A percentile compares a stretch with the other conserved stretches of the same genome.
Conservation (phyloP, 2,888 invertebrate species). For the Listrodromus nycthemerus region DNA sequence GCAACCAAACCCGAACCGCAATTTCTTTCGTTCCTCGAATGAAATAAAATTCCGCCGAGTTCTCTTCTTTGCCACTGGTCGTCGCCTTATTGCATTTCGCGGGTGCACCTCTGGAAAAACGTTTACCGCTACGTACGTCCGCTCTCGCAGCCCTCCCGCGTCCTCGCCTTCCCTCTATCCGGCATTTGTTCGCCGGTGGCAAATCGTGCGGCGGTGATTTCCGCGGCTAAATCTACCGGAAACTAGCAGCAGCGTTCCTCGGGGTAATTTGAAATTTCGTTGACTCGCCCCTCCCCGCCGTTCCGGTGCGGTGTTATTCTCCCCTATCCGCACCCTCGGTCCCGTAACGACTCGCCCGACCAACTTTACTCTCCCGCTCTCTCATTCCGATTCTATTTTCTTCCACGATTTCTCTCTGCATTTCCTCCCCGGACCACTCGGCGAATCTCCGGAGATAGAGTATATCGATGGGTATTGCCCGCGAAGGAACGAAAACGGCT, state of each 20-base stretch:
- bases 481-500: not conserved
- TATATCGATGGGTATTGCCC: not conserved
- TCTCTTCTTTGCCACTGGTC: not conserved
- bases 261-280: conserved; percentile 68
- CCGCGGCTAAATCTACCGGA: conserved; percentile 69
- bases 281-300: conserved; percentile 42
- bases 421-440: not conserved
- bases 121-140: conserved; percentile 55
- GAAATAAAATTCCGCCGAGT: conserved; percentile 24
- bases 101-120: conserved; percentile 52
- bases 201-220: conserved; percentile 66
- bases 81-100: conserved; percentile 42
- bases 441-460: not conserved
- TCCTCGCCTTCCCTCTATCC: not conserved
- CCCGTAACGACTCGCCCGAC: not conserved
- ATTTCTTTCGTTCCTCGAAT: conserved; percentile 40
- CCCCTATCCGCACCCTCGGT: conserved; percentile 25
- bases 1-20: conserved; percentile 14
- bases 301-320: conserved; percentile 25
- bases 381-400: conserved; percentile 30
- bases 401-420: conserved; percentile 26
- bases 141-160: conserved; percentile 13
- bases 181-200: conserved; percentile 48
- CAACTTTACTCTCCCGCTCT: conserved; percentile 8
- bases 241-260: conserved; percentile 60